Conservation (phyloP, 37 sponge, comb jelly and placozoan genomes). For the Ephydatia muelleri region DNA sequence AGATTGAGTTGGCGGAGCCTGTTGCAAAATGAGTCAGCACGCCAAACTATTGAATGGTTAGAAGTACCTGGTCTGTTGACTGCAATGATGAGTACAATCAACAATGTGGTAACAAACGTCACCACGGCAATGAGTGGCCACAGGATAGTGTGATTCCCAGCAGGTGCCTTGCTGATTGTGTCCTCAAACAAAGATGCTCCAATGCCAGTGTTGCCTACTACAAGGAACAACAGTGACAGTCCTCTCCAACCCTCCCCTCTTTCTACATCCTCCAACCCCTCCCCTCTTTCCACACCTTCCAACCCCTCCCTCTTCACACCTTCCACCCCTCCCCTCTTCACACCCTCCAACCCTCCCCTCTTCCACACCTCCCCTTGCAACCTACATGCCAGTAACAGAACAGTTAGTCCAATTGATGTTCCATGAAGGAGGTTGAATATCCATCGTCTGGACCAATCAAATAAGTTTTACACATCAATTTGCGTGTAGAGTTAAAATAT, state of each 20-base stretch:
- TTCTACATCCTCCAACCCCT: neutral
- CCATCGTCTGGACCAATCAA: too few relatives aligned
- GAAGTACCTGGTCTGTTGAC: neutral
- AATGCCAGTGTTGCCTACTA: neutral
- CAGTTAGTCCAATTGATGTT: neutral
- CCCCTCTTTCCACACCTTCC: neutral
- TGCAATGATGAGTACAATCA: neutral
- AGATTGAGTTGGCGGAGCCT: neutral
- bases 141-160: neutral
- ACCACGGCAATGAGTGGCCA: neutral
- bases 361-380: neutral
- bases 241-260: neutral
- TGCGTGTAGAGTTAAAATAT: too few relatives aligned
- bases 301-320: neutral
- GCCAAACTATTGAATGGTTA: neutral
- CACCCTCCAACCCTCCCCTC: neutral
- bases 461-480: too few relatives aligned
- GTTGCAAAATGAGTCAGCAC: neutral
- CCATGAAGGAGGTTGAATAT: constrained; percentile 1
- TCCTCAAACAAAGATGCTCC: neutral
- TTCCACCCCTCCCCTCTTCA: neutral
- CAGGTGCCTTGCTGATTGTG: neutral
- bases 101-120: neutral
- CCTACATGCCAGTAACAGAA: neutral
- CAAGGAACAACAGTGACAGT: neutral